Conservation (phyloP, 2,797 vertebrate species). For the Macrochelys suwanniensis region DNA sequence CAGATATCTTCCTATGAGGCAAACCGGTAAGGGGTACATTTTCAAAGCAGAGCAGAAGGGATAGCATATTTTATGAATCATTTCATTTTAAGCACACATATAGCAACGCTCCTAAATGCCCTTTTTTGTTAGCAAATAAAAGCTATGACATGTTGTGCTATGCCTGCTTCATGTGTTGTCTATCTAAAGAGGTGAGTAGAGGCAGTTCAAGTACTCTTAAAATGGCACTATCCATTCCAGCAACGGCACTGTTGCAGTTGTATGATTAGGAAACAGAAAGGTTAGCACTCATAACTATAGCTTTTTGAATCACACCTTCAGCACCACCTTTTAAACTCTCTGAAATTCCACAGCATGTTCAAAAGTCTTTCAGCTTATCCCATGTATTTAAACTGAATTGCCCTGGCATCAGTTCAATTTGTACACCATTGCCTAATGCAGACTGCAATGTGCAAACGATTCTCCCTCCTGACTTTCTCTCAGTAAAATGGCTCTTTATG, state of each 20-base stretch:
- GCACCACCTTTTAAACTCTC: background rate
- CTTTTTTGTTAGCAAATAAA: background rate
- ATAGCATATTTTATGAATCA: background rate
- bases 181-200: conserved; percentile 2
- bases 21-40: accelerated
- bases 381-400: background rate
- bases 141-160: background rate
- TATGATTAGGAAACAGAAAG: background rate
- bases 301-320: background rate
- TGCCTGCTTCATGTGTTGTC: background rate
- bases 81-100: background rate
- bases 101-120: background rate
- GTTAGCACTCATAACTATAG: background rate
- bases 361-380: background rate
- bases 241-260: background rate
- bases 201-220: background rate
- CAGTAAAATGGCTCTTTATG: background rate
- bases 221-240: background rate
- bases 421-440: background rate
- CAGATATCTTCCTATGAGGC: background rate
- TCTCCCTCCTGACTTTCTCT: background rate
- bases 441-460: background rate
- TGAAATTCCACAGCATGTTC: background rate
- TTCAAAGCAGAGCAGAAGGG: background rate
- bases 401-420: background rate